Conservation (phyloP, 2,888 invertebrate genomes). For the Pilophorus perplexus region DNA sequence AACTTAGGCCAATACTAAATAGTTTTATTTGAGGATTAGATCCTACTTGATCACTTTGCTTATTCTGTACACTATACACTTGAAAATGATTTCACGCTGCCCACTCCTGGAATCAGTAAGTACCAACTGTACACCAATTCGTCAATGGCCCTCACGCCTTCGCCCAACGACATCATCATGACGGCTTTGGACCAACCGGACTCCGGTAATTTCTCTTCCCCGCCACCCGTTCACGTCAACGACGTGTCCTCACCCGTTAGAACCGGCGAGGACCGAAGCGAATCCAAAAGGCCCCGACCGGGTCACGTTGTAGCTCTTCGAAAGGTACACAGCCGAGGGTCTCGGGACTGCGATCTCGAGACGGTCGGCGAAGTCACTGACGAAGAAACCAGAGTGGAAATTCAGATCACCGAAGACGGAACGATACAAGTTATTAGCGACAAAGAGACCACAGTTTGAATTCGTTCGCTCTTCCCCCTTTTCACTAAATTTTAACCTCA, state of each 20-base stretch:
- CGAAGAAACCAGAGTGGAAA: conserved; percentile 62
- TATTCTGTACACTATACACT: too few relatives aligned
- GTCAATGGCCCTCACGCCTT: conserved; percentile 56
- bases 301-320: conserved; percentile 44
- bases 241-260: conserved; percentile 18
- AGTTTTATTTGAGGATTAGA: too few relatives aligned
- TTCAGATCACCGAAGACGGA: conserved; percentile 73
- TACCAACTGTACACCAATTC: conserved; percentile 51
- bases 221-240: conserved; percentile 13
- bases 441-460: conserved; percentile 67
- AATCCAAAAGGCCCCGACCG: conserved; percentile 41
- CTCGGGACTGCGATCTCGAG: conserved; percentile 28
- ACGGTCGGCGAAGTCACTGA: conserved; percentile 54
- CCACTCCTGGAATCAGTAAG: conserved; percentile 55
- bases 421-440: conserved; percentile 72
- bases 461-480: not conserved
- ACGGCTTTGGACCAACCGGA: conserved; percentile 53
- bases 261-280: conserved; percentile 4
- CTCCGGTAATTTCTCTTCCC: conserved; percentile 41
- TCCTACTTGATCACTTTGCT: too few relatives aligned
- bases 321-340: conserved; percentile 44
- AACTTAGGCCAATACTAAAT: too few relatives aligned
- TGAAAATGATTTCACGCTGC: too few relatives aligned
- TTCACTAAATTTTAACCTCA: not conserved
- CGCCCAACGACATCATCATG: conserved; percentile 58